Evolutionary conservation across 2,888 invertebrate genomes (phyloP).

Genomic region (Blastobasis adustella): DNA sequence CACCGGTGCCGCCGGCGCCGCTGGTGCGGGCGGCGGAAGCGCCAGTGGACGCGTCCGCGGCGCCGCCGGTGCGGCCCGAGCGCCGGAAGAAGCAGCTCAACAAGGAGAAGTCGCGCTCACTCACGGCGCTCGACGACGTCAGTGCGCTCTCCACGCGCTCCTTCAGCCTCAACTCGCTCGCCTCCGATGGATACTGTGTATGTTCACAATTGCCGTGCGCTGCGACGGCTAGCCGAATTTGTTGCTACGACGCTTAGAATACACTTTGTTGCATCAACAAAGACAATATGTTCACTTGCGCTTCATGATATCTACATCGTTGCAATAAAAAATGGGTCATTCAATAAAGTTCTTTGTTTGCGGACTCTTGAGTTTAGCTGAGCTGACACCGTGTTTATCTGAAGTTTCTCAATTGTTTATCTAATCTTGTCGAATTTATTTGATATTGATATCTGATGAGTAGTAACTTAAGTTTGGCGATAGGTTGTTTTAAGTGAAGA

Average conservation of each 20-base stretch:
- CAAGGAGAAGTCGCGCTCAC: constrained; percentile 62
- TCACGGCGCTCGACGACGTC: constrained; percentile 47
- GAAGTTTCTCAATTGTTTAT: too few relatives aligned
- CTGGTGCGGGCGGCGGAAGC: constrained; percentile 25
- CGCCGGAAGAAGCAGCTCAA: constrained; percentile 45
- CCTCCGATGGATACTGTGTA: constrained; percentile 92
- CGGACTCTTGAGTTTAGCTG: too few relatives aligned
- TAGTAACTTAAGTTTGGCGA: too few relatives aligned
- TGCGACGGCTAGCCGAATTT: constrained; percentile 74
- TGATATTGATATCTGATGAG: too few relatives aligned
- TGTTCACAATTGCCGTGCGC: constrained; percentile 87
- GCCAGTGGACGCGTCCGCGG: constrained; percentile 3
- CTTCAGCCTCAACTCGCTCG: constrained; percentile 79
- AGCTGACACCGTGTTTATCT: too few relatives aligned
- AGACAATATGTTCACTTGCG: too few relatives aligned
- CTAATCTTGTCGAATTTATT: too few relatives aligned
- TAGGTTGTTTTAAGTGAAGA: too few relatives aligned
- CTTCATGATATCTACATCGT: too few relatives aligned
- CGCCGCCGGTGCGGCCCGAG: constrained; percentile 53
- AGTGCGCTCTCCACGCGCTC: constrained; percentile 68
- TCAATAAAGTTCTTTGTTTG: too few relatives aligned
- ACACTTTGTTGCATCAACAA: too few relatives aligned
- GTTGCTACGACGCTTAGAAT: constrained; percentile 86
- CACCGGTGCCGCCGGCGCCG: constrained; percentile 49
- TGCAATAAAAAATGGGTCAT: too few relatives aligned